These are phyloP conservation scores for Phaenicophaeus curvirostris DNA, from an alignment of 2,797 vertebrate genomes.

Conservation along the genomic window DNA sequence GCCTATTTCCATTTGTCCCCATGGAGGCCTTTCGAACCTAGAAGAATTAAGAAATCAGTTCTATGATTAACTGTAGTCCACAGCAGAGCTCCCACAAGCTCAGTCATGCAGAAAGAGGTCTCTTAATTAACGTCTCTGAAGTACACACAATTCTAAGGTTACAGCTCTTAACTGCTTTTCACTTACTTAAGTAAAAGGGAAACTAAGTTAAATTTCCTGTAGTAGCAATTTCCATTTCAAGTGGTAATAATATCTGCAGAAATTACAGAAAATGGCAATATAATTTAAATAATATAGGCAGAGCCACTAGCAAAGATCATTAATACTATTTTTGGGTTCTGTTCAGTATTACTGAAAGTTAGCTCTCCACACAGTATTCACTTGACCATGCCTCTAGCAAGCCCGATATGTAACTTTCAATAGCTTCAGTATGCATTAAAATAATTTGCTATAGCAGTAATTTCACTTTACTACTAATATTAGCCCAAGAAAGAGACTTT, in stretches of 20 bases:
- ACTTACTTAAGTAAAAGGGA: not conserved
- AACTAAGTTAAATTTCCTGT: not conserved
- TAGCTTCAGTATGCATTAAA: not conserved
- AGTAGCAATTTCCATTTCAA: not conserved
- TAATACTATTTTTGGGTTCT: not conserved
- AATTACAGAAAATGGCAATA: not conserved
- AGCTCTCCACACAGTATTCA: constrained; percentile 18
- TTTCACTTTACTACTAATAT: not conserved
- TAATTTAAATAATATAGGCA: constrained; percentile 21
- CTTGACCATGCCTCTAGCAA: not conserved
- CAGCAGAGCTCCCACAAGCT: not conserved
- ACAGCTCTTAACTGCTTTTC: not conserved
- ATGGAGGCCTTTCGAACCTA: not conserved
- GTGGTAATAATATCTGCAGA: not conserved
- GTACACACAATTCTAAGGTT: not conserved
- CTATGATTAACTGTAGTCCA: not conserved
- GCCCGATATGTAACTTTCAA: not conserved
- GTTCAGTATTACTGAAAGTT: not conserved
- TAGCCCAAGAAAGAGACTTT: not conserved
- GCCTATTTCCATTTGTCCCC: not conserved
- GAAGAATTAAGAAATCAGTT: not conserved
- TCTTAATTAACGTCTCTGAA: not conserved
- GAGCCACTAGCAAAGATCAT: not conserved
- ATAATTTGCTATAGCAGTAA: not conserved
- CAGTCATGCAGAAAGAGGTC: not conserved